Evolutionary conservation across 2,113 vertebrate species (phyloP), one percentile per base, ranked within the genome.

Genomic region (Taurulus bubalis): DNA sequence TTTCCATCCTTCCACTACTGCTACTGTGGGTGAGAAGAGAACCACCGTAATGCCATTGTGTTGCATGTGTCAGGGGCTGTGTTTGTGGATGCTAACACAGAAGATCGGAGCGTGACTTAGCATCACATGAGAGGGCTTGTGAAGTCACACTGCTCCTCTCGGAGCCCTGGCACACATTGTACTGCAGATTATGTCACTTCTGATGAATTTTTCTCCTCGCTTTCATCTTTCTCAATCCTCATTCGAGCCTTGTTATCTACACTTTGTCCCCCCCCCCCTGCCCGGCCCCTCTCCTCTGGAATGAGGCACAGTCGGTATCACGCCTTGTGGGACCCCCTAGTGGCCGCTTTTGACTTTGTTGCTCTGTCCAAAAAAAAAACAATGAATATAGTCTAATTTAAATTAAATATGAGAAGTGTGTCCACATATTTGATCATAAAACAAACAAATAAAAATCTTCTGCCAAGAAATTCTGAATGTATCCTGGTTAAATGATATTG

Each of bases 11-110:
- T 91, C 95, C 78, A 96, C 95, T 32, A 92, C 95, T 28, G 96
- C 97, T 77, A 98, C 98, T 65, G 95, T 98, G 83, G 97, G 98
- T 98, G 92, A 96, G 97, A 94, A 83, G 71, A 76, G 65, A 55
- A 69, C 76, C 68, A 34, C 3, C 16, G 56, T 24, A 18, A 10
- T 59, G 16, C 10, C 47, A n/a, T 20, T 68, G 51, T 20, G 15
- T 34, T 36, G n/a, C 15, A 12, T 42, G 62, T 22, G 16, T 67
- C 18, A 14, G 36, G 16, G 56, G 38, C 60, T 30, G 42, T 9
- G 71, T 65, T 5, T 55, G 42, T 55, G 64, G 82, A 83, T 77
- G 78, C 75, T 47, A 36, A 68, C 18, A 9, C 32, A 32, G 70
- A 74, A 63, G 74, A 82, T 69, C 3, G 6, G 24, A 34, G 75